Conservation (phyloP, 2,888 invertebrate species). For the Malacosoma neustria region DNA sequence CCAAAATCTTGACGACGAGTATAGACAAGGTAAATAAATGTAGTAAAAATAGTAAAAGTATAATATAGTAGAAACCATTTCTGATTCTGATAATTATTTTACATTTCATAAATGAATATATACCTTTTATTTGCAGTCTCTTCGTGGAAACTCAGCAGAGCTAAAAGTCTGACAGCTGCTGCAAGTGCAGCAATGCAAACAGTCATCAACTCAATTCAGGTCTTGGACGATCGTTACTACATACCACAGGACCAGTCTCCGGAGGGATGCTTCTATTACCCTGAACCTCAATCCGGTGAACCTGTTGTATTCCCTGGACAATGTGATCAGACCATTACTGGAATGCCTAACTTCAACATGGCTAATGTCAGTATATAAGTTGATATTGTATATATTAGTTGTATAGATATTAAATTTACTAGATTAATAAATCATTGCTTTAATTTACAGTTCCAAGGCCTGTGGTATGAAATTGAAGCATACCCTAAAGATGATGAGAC, state of each 20-base stretch:
- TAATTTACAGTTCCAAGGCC: conserved; percentile 37
- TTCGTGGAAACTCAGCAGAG: conserved; percentile 51
- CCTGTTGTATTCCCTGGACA: conserved; percentile 44
- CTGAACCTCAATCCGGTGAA: conserved; percentile 29
- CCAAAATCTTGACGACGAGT: conserved; percentile 52
- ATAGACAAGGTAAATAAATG: conserved; percentile 51
- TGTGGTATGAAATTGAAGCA: conserved; percentile 43
- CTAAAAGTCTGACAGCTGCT: conserved; percentile 21
- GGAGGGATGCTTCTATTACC: conserved; percentile 48
- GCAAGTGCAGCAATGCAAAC: conserved; percentile 25
- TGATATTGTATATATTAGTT: too few species aligned
- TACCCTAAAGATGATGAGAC: conserved; percentile 37
- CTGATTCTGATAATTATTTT: too few species aligned
- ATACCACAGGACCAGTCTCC: conserved; percentile 26
- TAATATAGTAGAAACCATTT: too few species aligned
- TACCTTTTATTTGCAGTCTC: too few species aligned
- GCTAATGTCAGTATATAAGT: conserved; percentile 27
- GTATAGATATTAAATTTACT: too few species aligned
- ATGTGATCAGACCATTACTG: conserved; percentile 22
- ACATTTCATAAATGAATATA: too few species aligned
- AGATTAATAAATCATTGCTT: too few species aligned
- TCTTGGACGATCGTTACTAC: conserved; percentile 35
- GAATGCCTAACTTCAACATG: conserved; percentile 27
- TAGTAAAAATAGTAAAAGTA: too few species aligned
- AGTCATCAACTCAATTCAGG: conserved; percentile 21